phyloP scores from a whole-genome alignment of 2,113 vertebrate genomes.

The Xiphorhynchus elegans region DNA sequence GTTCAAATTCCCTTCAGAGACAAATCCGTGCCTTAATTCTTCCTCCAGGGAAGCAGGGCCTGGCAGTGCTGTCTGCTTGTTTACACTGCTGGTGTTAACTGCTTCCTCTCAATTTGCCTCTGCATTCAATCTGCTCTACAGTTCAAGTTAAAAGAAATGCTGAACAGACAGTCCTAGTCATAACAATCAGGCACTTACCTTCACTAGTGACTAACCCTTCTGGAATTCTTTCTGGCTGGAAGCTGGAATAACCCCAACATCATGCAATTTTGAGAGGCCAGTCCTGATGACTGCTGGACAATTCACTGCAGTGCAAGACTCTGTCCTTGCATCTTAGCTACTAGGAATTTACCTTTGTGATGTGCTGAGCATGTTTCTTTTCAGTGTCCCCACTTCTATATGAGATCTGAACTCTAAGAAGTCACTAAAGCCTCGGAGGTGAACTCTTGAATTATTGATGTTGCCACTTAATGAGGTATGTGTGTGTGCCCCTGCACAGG shows the following conservation, averaged over 20 bases:
- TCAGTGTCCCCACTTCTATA: background rate
- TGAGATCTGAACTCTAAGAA: slow-evolving; percentile 37
- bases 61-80: slow-evolving; percentile 55
- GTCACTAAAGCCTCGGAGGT: background rate
- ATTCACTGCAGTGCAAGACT: background rate
- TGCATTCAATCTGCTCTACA: slow-evolving; percentile 55
- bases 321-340: background rate
- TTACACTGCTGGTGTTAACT: slow-evolving; percentile 60
- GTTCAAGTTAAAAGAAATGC: slow-evolving; percentile 26
- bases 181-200: slow-evolving; percentile 46
- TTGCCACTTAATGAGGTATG: slow-evolving; percentile 4
- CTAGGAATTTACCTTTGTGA: slow-evolving; percentile 3
- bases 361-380: background rate
- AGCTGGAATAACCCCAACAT: background rate
- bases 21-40: slow-evolving; percentile 37
- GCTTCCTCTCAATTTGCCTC: slow-evolving; percentile 57
- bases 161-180: slow-evolving; percentile 59
- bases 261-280: background rate
- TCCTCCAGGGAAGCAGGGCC: slow-evolving; percentile 45
- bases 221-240: slow-evolving; percentile 44
- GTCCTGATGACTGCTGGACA: background rate
- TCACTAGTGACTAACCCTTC: slow-evolving; percentile 47
- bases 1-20: slow-evolving; percentile 30
- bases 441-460: slow-evolving; percentile 56
- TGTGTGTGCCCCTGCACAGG: too few species aligned